A percentile compares a stretch with the other conserved stretches of the same genome.
These are phyloP conservation scores for Mus caroli DNA, from an alignment of 2,797 vertebrate species.

Conservation along the genomic window DNA sequence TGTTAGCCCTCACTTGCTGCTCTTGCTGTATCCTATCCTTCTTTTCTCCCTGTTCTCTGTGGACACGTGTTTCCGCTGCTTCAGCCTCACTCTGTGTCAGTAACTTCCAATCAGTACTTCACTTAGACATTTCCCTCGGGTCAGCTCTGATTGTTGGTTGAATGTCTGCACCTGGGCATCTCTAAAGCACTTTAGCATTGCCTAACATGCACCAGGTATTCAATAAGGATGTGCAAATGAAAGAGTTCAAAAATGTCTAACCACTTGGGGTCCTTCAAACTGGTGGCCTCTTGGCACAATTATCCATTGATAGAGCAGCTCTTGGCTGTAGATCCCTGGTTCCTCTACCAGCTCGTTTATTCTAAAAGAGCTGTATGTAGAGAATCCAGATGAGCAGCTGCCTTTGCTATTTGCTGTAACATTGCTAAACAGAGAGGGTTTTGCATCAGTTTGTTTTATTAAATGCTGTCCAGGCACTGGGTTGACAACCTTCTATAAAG, in stretches of 20 bases:
- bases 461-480: not conserved
- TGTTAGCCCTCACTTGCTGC: not conserved
- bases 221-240: constrained; percentile 31
- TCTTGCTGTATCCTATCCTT: not conserved
- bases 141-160: not conserved
- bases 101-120: constrained; percentile 31
- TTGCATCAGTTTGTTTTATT: not conserved
- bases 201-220: not conserved
- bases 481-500: constrained; percentile 31
- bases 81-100: constrained; percentile 35
- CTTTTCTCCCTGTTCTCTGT: not conserved
- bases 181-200: constrained; percentile 16
- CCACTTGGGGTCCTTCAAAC: constrained; percentile 33
- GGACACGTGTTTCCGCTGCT: not conserved
- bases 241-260: constrained; percentile 8
- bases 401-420: constrained; percentile 21
- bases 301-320: not conserved
- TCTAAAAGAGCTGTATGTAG: constrained; percentile 51
- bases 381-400: constrained; percentile 40
- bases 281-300: not conserved
- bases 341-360: constrained; percentile 1
- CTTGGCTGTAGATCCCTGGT: constrained; percentile 21
- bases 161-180: not conserved
- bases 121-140: constrained; percentile 1
- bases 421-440: not conserved